Base-by-base conservation (phyloP, 2,797 vertebrate species). In the Varecia variegata region DNA sequence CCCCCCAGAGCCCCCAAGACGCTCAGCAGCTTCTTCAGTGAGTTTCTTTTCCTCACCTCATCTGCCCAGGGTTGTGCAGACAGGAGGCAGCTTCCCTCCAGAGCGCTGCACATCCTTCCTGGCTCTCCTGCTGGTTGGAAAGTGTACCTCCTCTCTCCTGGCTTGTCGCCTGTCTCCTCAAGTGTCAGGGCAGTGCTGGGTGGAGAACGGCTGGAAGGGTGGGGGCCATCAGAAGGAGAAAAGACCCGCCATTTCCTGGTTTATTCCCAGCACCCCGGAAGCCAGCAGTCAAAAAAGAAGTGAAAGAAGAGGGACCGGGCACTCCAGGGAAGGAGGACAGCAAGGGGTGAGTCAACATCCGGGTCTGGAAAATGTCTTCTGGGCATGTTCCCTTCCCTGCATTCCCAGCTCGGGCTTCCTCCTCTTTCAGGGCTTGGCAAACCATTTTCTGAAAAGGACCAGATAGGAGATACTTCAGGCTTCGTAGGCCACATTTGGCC, bases 11-110 rank as follows among this genome's bases (percentile, higher is more conserved):
- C 94, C 3, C 85, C 90, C 56, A 99, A 98, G 97, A 96, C 98
- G 4, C 98, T 99, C 97, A 99, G 98, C 98, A 99, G 98, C 98
- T 99, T 99, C 98, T 99, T 99, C 98, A 98, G 99, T 99, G 98
- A 99, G 98, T 98, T 13, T 60, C 20, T 81, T 11, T 40, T 60
- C 4, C 15, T 9, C 10, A 14, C 43, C 27, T 8, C 52, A 2
- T 15, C 27, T 88, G 6, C 15, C 21, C 1, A 0, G 74, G 40
- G 30, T 2, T 35, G 18, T 7, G 1, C 47, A 8, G 58, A n/a
- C 32, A 13, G 50, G n/a, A 58, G 73, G 35, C 0, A 27, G 27
- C 11, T 40, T 89, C n/a, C 54, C 40, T 50, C 17, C 4, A 5
- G 30, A 35, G 47, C 1, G 1, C 9, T 1, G 1, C 23, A 3